phyloP scores from a whole-genome alignment of 2,797 vertebrate genomes.

The Cebuella pygmaea region DNA sequence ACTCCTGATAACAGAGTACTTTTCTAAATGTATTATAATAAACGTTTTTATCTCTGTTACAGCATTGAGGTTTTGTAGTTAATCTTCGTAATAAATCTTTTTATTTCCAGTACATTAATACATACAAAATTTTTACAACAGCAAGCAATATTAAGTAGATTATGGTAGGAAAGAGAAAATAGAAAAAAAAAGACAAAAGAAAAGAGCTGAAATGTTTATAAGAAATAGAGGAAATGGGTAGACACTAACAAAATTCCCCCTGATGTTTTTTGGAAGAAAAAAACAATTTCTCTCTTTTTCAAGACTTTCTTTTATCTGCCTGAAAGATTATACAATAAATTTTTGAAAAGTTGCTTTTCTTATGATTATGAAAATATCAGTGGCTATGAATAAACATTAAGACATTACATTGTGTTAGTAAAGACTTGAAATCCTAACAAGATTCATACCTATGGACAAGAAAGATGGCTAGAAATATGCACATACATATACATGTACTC shows the following conservation, averaged over 20 bases:
- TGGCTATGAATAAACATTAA: not conserved
- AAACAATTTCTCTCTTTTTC: not conserved
- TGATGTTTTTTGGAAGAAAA: not conserved
- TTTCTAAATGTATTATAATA: constrained; percentile 20
- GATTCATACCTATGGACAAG: not conserved
- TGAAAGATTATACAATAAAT: not conserved
- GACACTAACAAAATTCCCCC: not conserved
- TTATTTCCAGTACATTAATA: not conserved
- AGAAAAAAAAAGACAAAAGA: not conserved
- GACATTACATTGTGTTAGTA: not conserved
- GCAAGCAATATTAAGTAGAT: not conserved
- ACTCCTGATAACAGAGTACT: not conserved
- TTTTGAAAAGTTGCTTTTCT: not conserved
- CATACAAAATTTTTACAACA: not conserved
- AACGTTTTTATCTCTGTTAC: not conserved
- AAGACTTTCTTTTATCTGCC: not conserved
- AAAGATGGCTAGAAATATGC: not conserved
- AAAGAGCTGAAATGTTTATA: not conserved
- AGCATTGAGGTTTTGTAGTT: not conserved
- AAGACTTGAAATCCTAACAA: not conserved
- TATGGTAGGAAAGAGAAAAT: not conserved
- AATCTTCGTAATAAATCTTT: not conserved
- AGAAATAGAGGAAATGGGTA: not conserved
- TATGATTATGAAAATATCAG: not conserved
- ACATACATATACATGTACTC: not conserved